Evolutionary conservation across 2,113 vertebrate genomes (phyloP).

Genomic region (Malaclemys terrapin): DNA sequence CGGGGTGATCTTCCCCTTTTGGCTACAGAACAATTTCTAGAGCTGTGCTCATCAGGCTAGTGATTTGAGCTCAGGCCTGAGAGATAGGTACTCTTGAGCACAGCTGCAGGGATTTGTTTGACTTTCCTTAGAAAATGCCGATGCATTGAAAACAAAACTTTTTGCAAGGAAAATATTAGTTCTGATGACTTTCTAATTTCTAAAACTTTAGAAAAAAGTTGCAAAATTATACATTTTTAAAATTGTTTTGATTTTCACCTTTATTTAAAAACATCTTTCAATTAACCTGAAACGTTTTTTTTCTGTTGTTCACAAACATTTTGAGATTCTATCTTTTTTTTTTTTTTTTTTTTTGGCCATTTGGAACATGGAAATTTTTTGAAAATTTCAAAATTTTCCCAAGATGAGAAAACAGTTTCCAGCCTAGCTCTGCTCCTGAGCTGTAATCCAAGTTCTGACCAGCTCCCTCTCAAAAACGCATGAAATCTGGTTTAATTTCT

Average conservation of each 20-base stretch:
- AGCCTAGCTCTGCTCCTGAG: neutral
- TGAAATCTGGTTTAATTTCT: neutral
- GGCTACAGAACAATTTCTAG: neutral
- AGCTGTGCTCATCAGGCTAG: neutral
- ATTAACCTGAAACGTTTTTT: neutral
- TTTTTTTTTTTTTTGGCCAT: neutral
- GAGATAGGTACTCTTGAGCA: neutral
- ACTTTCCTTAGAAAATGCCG: neutral
- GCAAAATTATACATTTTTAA: no score
- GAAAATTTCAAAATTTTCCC: neutral
- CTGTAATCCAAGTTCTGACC: neutral
- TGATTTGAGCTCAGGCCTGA: neutral
- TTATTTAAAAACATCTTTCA: neutral
- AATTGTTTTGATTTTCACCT: no score
- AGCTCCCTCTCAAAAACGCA: neutral
- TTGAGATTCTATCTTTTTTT: rapidly evolving
- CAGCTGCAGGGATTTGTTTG: neutral
- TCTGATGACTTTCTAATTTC: neutral
- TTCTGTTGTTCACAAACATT: neutral
- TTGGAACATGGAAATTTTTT: neutral
- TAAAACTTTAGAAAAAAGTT: no score
- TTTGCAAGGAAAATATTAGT: neutral
- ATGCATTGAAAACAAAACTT: neutral
- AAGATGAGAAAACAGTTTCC: neutral
- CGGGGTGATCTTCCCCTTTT: neutral